Percentiles rank a stretch among this genome's conserved stretches.
Conservation (phyloP, 2,888 invertebrate species). For the Dioctria rufipes region DNA sequence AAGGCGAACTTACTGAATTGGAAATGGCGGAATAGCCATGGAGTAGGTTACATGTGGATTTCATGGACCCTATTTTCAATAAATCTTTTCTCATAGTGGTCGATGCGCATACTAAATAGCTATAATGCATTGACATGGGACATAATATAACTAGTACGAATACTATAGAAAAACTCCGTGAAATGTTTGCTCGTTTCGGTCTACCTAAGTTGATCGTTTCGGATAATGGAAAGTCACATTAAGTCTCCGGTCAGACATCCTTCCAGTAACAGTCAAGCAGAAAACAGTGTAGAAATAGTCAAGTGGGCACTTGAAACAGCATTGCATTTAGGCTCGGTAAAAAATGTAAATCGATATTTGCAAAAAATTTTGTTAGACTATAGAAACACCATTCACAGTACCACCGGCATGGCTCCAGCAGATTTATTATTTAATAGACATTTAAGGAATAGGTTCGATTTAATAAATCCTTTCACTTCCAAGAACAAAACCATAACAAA, state of each 20-base stretch:
- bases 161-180: constrained; percentile 52
- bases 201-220: constrained; percentile 61
- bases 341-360: too few species aligned
- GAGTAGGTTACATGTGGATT: constrained; percentile 59
- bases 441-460: too few species aligned
- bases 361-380: too few species aligned
- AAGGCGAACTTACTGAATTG: constrained; percentile 54
- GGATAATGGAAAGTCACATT: constrained; percentile 61
- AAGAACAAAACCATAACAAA: too few species aligned
- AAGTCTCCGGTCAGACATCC: neutral
- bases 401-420: too few species aligned
- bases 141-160: constrained; percentile 51
- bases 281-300: too few species aligned
- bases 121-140: constrained; percentile 60
- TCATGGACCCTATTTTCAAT: constrained; percentile 54
- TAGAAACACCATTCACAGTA: too few species aligned
- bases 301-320: too few species aligned
- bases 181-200: constrained; percentile 62
- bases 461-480: too few species aligned
- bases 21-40: constrained; percentile 57
- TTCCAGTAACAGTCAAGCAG: too few species aligned
- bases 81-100: constrained; percentile 58
- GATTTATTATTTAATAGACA: too few species aligned
- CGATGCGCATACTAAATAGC: constrained; percentile 61
- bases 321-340: too few species aligned